A percentile compares a stretch with the other conserved stretches of the same genome.
phyloP scores from a whole-genome alignment of 2,888 invertebrate species.

The Pandemis heparana region DNA sequence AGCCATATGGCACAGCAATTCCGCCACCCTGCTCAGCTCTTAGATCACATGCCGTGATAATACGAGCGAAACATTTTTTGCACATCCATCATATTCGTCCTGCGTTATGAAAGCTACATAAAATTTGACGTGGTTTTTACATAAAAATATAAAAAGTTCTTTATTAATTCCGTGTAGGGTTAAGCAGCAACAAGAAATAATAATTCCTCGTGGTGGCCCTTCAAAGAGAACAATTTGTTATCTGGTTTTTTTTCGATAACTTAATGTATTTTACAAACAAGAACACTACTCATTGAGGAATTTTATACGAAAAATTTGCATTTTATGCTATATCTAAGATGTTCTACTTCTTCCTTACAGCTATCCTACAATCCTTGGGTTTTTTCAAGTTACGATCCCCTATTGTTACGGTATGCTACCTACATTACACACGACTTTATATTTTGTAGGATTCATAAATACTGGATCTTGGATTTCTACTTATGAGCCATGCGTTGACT shows the following conservation, averaged over 20 bases:
- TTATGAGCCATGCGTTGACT: neutral
- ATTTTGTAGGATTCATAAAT: too few species aligned
- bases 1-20: constrained; percentile 31
- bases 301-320: neutral
- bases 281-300: too few species aligned
- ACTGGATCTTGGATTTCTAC: neutral
- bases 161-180: constrained; percentile 10
- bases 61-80: constrained; percentile 27
- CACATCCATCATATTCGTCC: constrained; percentile 39
- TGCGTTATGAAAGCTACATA: constrained; percentile 33
- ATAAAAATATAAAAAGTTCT: constrained; percentile 7
- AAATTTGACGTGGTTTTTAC: constrained; percentile 26
- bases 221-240: constrained; percentile 12
- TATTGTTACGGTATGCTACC: too few species aligned
- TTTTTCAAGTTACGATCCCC: too few species aligned
- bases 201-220: constrained; percentile 7
- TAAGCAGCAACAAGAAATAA: constrained; percentile 9
- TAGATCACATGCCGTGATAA: constrained; percentile 33
- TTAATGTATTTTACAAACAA: too few species aligned
- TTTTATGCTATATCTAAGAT: neutral
- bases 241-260: constrained; percentile 8
- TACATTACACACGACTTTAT: too few species aligned
- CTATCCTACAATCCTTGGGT: too few species aligned
- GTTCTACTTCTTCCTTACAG: too few species aligned
- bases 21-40: neutral